Conservation (phyloP, 2,797 vertebrate genomes). For the Meda fulgida region DNA sequence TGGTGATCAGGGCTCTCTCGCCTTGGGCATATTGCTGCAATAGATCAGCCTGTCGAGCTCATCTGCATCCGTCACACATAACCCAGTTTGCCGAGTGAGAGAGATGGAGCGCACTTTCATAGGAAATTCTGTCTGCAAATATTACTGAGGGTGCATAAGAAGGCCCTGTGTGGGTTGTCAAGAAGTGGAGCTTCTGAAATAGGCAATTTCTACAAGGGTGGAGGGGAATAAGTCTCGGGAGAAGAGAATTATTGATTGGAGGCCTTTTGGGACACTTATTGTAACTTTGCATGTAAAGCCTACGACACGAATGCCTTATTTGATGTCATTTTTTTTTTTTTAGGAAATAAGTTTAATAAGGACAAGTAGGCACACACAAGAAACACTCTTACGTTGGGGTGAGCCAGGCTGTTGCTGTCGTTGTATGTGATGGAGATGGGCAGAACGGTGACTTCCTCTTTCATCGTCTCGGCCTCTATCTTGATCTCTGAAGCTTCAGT, state of each 20-base stretch:
- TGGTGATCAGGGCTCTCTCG: constrained; percentile 77
- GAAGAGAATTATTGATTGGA: constrained; percentile 5
- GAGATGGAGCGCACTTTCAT: constrained; percentile 59
- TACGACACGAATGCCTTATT: not conserved
- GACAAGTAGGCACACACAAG: not conserved
- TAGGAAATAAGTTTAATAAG: not conserved
- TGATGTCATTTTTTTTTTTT: not conserved
- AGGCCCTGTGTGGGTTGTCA: constrained; percentile 44
- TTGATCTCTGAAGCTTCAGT: constrained; percentile 77
- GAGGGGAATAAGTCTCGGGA: not conserved
- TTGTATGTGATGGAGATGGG: constrained; percentile 91
- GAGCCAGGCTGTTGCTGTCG: constrained; percentile 88
- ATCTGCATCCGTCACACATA: constrained; percentile 64
- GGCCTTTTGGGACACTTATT: constrained; percentile 4
- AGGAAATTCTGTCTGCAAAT: constrained; percentile 53
- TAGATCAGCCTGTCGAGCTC: constrained; percentile 81
- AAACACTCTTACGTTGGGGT: constrained; percentile 85
- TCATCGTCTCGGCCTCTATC: constrained; percentile 67
- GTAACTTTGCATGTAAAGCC: constrained; percentile 5
- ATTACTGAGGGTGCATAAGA: constrained; percentile 51
- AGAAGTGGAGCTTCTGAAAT: constrained; percentile 36
- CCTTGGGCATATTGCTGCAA: constrained; percentile 84
- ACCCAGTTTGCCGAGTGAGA: constrained; percentile 63
- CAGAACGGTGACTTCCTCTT: constrained; percentile 75
- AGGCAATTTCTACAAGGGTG: constrained; percentile 24